Conservation (phyloP, 2,797 vertebrate genomes). For the Silurus aristotelis region DNA sequence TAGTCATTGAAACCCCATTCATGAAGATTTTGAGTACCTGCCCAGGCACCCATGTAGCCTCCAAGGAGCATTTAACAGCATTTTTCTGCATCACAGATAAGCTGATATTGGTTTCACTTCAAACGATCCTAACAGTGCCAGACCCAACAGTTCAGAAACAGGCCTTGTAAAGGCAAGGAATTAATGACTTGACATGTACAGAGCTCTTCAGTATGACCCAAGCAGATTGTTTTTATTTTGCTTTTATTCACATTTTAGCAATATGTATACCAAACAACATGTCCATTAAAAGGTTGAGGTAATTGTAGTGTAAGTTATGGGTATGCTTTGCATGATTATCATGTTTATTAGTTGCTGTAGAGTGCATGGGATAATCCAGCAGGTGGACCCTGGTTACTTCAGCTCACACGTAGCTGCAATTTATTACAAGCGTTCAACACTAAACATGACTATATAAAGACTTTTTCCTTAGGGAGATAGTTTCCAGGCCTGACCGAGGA, state of each 20-base stretch:
- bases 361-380: neutral
- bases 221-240: neutral
- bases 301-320: neutral
- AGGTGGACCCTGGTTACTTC: neutral
- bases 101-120: neutral
- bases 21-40: too few species aligned
- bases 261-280: neutral
- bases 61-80: neutral
- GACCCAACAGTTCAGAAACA: neutral
- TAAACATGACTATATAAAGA: conserved; percentile 10
- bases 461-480: neutral
- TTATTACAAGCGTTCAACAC: neutral
- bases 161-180: neutral
- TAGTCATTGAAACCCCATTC: neutral
- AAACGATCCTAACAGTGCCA: neutral
- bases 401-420: neutral
- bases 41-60: neutral
- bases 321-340: neutral
- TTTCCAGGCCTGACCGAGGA: neutral
- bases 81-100: neutral
- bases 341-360: neutral
- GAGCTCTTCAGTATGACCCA: neutral
- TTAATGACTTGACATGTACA: neutral
- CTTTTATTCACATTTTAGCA: neutral
- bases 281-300: neutral